Conservation (phyloP, 1,140 invertebrate genomes). For the Bombus confusus region DNA sequence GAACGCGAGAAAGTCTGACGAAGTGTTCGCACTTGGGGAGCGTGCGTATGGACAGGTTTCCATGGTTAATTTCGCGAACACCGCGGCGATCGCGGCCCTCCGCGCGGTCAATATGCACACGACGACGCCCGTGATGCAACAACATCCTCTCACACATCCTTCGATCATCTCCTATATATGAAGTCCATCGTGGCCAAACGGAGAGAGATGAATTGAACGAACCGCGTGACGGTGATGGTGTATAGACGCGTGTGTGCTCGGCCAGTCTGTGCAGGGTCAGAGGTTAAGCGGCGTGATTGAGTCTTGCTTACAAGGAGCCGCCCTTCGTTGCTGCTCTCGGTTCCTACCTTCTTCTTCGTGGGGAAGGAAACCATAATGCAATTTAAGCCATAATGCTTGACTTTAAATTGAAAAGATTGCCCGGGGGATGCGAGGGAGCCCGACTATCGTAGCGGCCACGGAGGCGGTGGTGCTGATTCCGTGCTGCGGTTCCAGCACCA, state of each 20-base stretch:
- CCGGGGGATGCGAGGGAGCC: constrained; percentile 80
- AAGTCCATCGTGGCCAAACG: neutral
- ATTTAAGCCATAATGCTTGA: constrained; percentile 83
- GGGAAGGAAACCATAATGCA: constrained; percentile 81
- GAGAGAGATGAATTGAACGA: neutral
- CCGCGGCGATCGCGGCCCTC: neutral
- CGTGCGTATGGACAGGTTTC: neutral
- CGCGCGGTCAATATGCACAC: neutral
- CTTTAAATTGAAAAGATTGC: constrained; percentile 84
- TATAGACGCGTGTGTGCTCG: constrained; percentile 50
- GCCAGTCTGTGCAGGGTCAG: constrained; percentile 73
- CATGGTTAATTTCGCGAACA: constrained; percentile 24
- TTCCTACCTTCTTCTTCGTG: constrained; percentile 74
- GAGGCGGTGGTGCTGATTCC: constrained; percentile 32
- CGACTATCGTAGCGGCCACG: constrained; percentile 48
- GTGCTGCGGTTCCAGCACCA: constrained; percentile 13
- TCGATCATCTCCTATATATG: neutral
- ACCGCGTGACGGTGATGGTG: constrained; percentile 11
- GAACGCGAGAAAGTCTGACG: neutral
- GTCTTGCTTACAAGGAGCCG: constrained; percentile 82
- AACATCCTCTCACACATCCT: neutral
- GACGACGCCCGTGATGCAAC: neutral
- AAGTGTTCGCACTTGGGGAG: constrained; percentile 6
- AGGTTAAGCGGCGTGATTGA: constrained; percentile 83
- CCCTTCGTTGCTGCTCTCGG: constrained; percentile 74